Conservation (phyloP, 1,140 invertebrate species). For the Aphelinus atriplicis region DNA sequence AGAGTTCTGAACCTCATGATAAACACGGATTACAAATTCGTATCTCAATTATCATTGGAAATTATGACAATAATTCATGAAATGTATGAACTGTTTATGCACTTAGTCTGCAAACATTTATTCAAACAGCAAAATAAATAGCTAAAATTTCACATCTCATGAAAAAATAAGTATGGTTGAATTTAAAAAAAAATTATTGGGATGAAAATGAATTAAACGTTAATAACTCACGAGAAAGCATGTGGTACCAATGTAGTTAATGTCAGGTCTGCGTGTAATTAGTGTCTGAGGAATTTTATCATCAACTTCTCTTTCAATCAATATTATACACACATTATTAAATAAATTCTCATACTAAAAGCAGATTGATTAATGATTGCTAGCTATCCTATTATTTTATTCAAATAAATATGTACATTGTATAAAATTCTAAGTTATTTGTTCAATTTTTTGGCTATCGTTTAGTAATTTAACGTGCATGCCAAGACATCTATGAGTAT, state of each 20-base stretch:
- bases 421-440: background rate
- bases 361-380: background rate
- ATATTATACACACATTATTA: slow-evolving; percentile 40
- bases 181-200: background rate
- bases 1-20: no score
- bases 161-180: no score
- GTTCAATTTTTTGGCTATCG: slow-evolving; percentile 13
- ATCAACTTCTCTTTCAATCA: background rate
- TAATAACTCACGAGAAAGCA: background rate
- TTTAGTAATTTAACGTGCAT: slow-evolving; percentile 55
- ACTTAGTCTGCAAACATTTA: background rate
- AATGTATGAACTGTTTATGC: no score
- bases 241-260: background rate
- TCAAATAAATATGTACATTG: slow-evolving; percentile 4
- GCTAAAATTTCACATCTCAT: background rate
- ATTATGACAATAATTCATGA: no score
- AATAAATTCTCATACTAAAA: slow-evolving; percentile 6
- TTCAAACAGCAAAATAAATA: slow-evolving; percentile 4
- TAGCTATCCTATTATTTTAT: background rate
- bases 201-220: background rate
- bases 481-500: slow-evolving; percentile 61
- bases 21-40: no score
- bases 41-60: no score
- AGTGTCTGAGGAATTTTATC: slow-evolving; percentile 4
- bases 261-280: background rate